These are phyloP conservation scores for Toxotes jaculatrix DNA, from an alignment of 2,113 vertebrate genomes.

Conservation along the genomic window DNA sequence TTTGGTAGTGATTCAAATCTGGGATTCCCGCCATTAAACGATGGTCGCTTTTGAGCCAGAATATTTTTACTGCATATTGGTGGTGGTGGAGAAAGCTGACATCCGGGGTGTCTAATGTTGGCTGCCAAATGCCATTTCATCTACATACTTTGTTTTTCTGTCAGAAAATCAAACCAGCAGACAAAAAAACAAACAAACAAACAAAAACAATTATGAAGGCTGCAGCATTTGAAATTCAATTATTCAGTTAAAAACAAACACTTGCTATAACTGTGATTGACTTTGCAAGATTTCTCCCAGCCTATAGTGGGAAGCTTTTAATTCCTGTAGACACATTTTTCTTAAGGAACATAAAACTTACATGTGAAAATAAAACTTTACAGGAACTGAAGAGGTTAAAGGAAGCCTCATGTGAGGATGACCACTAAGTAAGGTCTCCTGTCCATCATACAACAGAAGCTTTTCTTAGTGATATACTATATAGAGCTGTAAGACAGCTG, in stretches of 20 bases:
- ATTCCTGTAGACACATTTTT: no score
- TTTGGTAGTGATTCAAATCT: conserved; percentile 11
- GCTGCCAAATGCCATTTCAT: conserved; percentile 24
- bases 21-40: conserved; percentile 3
- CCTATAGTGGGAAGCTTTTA: not conserved
- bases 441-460: not conserved
- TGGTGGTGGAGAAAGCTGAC: conserved; percentile 5
- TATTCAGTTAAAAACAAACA: not conserved
- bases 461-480: not conserved
- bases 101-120: not conserved
- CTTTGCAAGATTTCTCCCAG: no score
- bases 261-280: not conserved
- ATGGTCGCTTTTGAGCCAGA: not conserved
- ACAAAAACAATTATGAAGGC: not conserved
- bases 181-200: not conserved
- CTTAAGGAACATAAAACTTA: not conserved
- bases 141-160: not conserved
- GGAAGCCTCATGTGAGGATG: no score
- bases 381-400: no score
- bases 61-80: not conserved
- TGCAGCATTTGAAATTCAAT: conserved; percentile 1
- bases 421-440: not conserved
- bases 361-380: not conserved
- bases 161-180: not conserved
- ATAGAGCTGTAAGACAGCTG: conserved; percentile 51